A percentile compares a stretch with the other conserved stretches of the same genome.
Evolutionary conservation across 2,113 vertebrate species (phyloP).

Genomic region (Polypterus senegalus): DNA sequence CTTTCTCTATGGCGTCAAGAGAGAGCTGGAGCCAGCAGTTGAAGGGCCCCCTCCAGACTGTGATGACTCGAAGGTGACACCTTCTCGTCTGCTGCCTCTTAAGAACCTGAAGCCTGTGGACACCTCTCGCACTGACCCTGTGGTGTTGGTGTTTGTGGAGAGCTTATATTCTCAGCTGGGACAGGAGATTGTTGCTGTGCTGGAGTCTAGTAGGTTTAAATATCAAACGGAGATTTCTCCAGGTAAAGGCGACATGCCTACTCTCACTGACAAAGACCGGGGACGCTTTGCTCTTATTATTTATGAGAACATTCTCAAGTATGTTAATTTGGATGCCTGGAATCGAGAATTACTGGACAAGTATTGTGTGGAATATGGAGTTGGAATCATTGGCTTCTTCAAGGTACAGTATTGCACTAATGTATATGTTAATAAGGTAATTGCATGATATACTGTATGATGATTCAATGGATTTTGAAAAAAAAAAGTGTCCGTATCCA

Average conservation of each 20-base stretch:
- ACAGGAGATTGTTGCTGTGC: constrained; percentile 92
- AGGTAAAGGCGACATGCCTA: constrained; percentile 94
- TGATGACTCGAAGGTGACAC: constrained; percentile 63
- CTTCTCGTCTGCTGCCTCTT: constrained; percentile 70
- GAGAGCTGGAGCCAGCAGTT: constrained; percentile 77
- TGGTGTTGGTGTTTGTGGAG: constrained; percentile 94
- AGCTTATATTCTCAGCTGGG: constrained; percentile 94
- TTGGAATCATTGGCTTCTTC: constrained; percentile 96
- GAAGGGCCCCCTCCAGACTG: constrained; percentile 55
- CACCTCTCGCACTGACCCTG: constrained; percentile 72
- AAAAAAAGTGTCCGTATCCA: no score
- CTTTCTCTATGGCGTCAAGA: constrained; percentile 95
- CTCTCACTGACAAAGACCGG: constrained; percentile 78
- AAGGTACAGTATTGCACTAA: constrained; percentile 58
- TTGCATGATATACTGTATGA: no score
- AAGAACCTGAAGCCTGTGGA: constrained; percentile 52
- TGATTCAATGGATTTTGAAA: no score
- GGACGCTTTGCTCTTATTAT: constrained; percentile 87
- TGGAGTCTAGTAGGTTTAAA: constrained; percentile 88
- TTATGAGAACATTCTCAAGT: constrained; percentile 95
- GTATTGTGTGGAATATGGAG: constrained; percentile 92
- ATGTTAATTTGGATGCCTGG: constrained; percentile 93
- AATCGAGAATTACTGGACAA: constrained; percentile 96
- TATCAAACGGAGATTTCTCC: constrained; percentile 92
- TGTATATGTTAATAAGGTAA: no score